These are phyloP conservation scores for Zapus hudsonius DNA, from an alignment of 2,113 vertebrate genomes.

Conservation along the genomic window DNA sequence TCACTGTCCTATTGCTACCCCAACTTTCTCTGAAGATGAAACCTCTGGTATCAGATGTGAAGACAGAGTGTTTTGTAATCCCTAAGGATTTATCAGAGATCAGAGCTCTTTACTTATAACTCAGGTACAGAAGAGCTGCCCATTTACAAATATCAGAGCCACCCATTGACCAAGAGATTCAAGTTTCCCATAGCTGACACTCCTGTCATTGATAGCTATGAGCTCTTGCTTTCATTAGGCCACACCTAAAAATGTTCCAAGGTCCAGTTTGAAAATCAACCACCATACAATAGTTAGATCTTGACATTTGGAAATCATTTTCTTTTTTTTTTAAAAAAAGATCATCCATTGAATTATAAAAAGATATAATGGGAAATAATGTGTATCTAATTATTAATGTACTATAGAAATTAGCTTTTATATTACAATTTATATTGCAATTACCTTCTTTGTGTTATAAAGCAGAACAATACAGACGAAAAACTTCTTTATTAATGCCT, in stretches of 20 bases:
- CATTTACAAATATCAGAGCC: constrained; percentile 56
- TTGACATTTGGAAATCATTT: constrained; percentile 64
- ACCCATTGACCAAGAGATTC: neutral
- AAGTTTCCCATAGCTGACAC: neutral
- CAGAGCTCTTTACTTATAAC: constrained; percentile 47
- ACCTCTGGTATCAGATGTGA: constrained; percentile 18
- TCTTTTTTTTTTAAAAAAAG: constrained; percentile 79
- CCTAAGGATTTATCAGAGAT: neutral
- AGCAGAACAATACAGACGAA: constrained; percentile 89
- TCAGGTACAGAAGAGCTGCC: neutral
- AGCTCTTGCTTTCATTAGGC: constrained; percentile 55
- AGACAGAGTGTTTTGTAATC: constrained; percentile 26
- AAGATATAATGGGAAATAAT: constrained; percentile 85
- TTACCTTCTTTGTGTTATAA: constrained; percentile 89
- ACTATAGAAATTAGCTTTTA: constrained; percentile 88
- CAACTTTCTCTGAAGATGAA: constrained; percentile 53
- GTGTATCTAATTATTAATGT: constrained; percentile 89
- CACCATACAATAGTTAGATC: constrained; percentile 69
- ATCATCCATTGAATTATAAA: constrained; percentile 83
- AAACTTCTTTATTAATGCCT: constrained; percentile 89
- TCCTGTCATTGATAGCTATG: constrained; percentile 29
- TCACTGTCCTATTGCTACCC: constrained; percentile 49
- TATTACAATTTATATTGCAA: constrained; percentile 89
- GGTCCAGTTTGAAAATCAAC: constrained; percentile 52
- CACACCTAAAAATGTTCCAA: constrained; percentile 25